Conservation (phyloP, 2,888 invertebrate species). For the Cinara cedri region DNA sequence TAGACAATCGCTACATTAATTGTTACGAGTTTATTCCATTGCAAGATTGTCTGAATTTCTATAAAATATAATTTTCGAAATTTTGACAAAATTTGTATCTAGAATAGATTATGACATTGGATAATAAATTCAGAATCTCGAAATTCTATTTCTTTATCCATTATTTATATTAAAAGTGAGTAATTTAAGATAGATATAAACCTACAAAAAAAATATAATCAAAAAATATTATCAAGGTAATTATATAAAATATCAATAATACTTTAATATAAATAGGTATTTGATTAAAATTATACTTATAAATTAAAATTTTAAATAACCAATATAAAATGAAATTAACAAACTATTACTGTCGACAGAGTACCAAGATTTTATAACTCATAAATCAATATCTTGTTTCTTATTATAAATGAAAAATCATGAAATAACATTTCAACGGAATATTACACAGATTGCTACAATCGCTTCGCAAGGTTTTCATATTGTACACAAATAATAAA, state of each 20-base stretch:
- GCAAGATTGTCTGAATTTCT: neutral
- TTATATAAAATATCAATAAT: too few species aligned
- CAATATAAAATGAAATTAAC: neutral
- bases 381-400: neutral
- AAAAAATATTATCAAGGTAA: neutral
- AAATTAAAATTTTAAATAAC: too few species aligned
- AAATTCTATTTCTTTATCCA: neutral
- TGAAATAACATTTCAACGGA: neutral
- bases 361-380: neutral
- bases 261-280: too few species aligned
- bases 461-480: neutral
- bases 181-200: too few species aligned
- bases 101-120: neutral
- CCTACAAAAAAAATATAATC: too few species aligned
- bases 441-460: neutral
- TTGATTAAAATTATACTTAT: too few species aligned
- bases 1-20: neutral
- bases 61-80: neutral
- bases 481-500: too few species aligned
- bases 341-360: neutral
- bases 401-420: neutral
- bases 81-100: neutral
- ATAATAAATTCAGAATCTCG: neutral
- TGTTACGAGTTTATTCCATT: neutral
- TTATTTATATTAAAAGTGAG: constrained; percentile 7